These are phyloP conservation scores for Brachionus rotundiformis DNA, from an alignment of 1,140 invertebrate species.

Conservation along the genomic window DNA sequence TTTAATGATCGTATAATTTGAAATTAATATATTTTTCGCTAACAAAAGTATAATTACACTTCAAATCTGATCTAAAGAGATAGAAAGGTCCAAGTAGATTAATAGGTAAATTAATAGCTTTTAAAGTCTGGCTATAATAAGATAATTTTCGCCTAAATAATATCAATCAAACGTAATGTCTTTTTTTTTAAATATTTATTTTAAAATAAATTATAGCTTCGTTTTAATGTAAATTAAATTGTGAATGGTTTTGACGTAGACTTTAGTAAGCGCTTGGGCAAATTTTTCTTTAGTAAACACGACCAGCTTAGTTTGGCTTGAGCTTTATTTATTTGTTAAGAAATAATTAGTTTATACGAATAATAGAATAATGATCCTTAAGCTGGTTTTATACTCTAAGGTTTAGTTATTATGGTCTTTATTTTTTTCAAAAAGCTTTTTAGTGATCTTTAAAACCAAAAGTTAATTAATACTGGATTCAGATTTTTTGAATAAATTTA, in stretches of 20 bases:
- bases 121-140: not conserved
- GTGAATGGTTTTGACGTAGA: not conserved
- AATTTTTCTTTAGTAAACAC: not conserved
- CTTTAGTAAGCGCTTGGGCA: not conserved
- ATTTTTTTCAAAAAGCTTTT: not conserved
- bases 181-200: slow-evolving; percentile 9
- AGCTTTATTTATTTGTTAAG: slow-evolving; percentile 5
- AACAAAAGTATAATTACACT: not conserved
- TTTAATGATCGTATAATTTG: slow-evolving; percentile 4
- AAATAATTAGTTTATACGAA: slow-evolving; percentile 4
- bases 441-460: not conserved
- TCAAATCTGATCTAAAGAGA: not conserved
- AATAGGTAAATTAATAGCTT: not conserved
- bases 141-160: not conserved
- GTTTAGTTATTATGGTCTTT: not conserved
- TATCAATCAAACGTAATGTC: slow-evolving; percentile 6
- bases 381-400: not conserved
- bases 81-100: not conserved
- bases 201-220: not conserved
- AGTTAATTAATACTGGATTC: slow-evolving; percentile 11
- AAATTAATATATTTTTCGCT: not conserved
- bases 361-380: not conserved
- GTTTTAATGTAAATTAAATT: not conserved
- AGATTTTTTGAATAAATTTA: not conserved
- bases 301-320: not conserved